Evolutionary conservation across 1,140 invertebrate genomes (phyloP).

Genomic region (Pomacea maculata): DNA sequence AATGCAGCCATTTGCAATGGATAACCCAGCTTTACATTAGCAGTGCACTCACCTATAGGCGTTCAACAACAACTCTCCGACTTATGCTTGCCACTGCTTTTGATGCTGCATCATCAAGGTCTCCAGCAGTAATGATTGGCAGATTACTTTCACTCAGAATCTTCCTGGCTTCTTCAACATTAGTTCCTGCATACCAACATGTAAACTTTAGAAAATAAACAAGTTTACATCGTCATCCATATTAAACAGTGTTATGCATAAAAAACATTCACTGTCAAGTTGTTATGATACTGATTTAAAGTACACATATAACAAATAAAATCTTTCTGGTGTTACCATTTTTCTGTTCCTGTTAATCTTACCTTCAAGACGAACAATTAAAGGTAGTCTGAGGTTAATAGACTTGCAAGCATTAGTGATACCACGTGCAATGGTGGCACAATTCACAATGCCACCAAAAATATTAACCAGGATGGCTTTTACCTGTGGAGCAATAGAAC

Average conservation of each 20-base stretch:
- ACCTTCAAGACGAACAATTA: constrained; percentile 94
- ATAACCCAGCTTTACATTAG: not conserved
- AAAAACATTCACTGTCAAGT: not conserved
- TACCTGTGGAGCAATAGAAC: constrained; percentile 69
- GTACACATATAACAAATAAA: not conserved
- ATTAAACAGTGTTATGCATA: not conserved
- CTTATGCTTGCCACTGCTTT: constrained; percentile 76
- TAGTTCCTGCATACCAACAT: constrained; percentile 68
- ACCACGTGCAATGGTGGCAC: constrained; percentile 94
- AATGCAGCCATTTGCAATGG: not conserved
- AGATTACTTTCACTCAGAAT: constrained; percentile 85
- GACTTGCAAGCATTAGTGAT: constrained; percentile 88
- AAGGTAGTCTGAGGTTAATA: constrained; percentile 83
- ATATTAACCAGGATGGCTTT: constrained; percentile 97
- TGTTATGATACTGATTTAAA: not conserved
- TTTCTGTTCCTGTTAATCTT: constrained; percentile 45
- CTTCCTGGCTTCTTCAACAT: constrained; percentile 74
- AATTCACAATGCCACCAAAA: constrained; percentile 99
- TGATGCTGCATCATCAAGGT: constrained; percentile 90
- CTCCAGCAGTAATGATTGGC: constrained; percentile 78
- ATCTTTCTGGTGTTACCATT: not conserved
- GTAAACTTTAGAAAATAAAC: not conserved
- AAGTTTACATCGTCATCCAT: not conserved
- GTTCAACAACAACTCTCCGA: not conserved
- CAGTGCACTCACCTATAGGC: not conserved